These are phyloP conservation scores for Girardinus metallicus DNA, from an alignment of 2,797 vertebrate species.

Conservation along the genomic window DNA sequence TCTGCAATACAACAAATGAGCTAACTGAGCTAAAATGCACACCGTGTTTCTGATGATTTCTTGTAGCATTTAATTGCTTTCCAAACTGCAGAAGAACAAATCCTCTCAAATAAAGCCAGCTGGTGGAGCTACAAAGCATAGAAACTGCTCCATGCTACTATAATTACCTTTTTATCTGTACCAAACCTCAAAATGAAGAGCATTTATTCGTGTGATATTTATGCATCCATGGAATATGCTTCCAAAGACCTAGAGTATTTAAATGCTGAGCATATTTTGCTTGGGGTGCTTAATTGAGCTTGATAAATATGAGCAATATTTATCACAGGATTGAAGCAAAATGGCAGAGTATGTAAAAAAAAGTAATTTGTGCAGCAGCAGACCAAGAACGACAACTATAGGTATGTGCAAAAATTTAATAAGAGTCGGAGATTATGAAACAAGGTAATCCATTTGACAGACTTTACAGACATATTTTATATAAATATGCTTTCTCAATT, in stretches of 20 bases:
- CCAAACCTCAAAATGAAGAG: slow-evolving; percentile 33
- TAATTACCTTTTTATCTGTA: slow-evolving; percentile 12
- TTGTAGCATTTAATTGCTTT: slow-evolving; percentile 50
- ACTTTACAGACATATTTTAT: slow-evolving; percentile 22
- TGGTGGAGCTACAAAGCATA: slow-evolving; percentile 44
- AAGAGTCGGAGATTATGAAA: slow-evolving; percentile 5
- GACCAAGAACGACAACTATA: slow-evolving; percentile 4
- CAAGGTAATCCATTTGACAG: slow-evolving; percentile 7
- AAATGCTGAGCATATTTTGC: slow-evolving; percentile 24
- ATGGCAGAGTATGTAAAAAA: slow-evolving; percentile 5
- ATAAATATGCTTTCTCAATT: slow-evolving; percentile 22
- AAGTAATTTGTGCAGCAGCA: background rate
- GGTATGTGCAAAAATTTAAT: slow-evolving; percentile 11
- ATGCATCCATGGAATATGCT: slow-evolving; percentile 30
- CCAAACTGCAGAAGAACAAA: slow-evolving; percentile 47
- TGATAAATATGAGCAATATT: slow-evolving; percentile 35
- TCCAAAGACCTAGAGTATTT: slow-evolving; percentile 30
- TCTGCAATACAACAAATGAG: slow-evolving; percentile 48
- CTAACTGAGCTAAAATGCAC: slow-evolving; percentile 38
- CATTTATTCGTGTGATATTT: slow-evolving; percentile 32
- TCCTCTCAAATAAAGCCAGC: slow-evolving; percentile 36
- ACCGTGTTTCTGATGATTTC: slow-evolving; percentile 41
- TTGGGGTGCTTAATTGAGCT: slow-evolving; percentile 24
- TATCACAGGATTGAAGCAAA: slow-evolving; percentile 15
- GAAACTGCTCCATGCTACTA: slow-evolving; percentile 23